Percentiles rank a stretch among this genome's conserved stretches.
phyloP scores from a whole-genome alignment of 2,797 vertebrate species.

The Antrozous pallidus region DNA sequence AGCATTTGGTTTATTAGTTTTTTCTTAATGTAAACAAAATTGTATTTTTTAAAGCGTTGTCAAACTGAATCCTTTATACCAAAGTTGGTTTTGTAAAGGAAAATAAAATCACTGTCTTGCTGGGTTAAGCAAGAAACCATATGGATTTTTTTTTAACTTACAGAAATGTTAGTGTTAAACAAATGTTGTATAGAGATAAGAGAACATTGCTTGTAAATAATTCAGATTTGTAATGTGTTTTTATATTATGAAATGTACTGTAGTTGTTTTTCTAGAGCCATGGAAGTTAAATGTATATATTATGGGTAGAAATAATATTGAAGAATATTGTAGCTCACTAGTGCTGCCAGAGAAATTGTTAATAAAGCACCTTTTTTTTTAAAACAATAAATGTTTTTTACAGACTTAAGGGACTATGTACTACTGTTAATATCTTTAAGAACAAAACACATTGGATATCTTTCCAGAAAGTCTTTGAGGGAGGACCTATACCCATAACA shows the following conservation, averaged over 20 bases:
- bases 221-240: slow-evolving; percentile 99
- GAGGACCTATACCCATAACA: slow-evolving; percentile 81
- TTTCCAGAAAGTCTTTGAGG: slow-evolving; percentile 85
- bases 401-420: slow-evolving; percentile 83
- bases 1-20: slow-evolving; percentile 81
- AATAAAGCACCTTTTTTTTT: slow-evolving; percentile 87
- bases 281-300: slow-evolving; percentile 88
- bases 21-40: slow-evolving; percentile 83
- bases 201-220: slow-evolving; percentile 92
- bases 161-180: slow-evolving; percentile 87
- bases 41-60: slow-evolving; percentile 83
- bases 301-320: slow-evolving; percentile 88
- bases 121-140: slow-evolving; percentile 85
- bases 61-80: slow-evolving; percentile 86
- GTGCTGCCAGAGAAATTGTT: slow-evolving; percentile 88
- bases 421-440: slow-evolving; percentile 85
- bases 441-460: slow-evolving; percentile 83
- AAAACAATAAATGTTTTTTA: slow-evolving; percentile 84
- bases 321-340: slow-evolving; percentile 88
- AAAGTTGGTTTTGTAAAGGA: slow-evolving; percentile 87
- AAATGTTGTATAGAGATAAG: slow-evolving; percentile 87
- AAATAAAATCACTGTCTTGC: slow-evolving; percentile 86
- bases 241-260: slow-evolving; percentile 92
- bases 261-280: slow-evolving; percentile 89
- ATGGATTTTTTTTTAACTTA: slow-evolving; percentile 85